These are phyloP conservation scores for Corythucha ciliata DNA, from an alignment of 2,888 invertebrate genomes.

Conservation along the genomic window DNA sequence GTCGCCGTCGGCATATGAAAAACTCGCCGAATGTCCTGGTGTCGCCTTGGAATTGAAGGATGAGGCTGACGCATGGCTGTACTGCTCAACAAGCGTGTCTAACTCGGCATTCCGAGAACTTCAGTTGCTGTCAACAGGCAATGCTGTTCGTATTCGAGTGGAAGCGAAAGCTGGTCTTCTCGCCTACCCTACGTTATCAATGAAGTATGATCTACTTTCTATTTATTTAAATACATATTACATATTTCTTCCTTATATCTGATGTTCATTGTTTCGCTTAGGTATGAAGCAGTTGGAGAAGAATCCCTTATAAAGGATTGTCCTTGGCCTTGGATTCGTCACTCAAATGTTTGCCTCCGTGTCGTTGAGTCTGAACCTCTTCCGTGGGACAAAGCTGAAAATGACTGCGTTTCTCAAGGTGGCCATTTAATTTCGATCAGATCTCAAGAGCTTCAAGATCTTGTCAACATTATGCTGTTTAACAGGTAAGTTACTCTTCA, in stretches of 20 bases:
- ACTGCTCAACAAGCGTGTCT: constrained; percentile 45
- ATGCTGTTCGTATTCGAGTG: constrained; percentile 42
- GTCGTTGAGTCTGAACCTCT: constrained; percentile 50
- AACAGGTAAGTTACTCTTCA: constrained; percentile 52
- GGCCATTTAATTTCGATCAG: constrained; percentile 61
- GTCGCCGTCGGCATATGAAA: constrained; percentile 5
- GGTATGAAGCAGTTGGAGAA: constrained; percentile 47
- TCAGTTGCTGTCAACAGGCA: constrained; percentile 51
- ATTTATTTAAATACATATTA: too few relatives aligned
- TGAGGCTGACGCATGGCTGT: constrained; percentile 50
- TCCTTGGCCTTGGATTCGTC: constrained; percentile 52
- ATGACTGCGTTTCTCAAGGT: constrained; percentile 51
- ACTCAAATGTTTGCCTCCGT: constrained; percentile 57
- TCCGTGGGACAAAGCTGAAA: constrained; percentile 59
- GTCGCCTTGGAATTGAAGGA: constrained; percentile 51
- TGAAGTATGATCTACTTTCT: constrained; percentile 17
- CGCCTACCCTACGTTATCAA: constrained; percentile 34
- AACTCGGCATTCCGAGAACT: constrained; percentile 42
- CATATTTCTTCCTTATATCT: background rate
- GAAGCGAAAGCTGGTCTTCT: constrained; percentile 16
- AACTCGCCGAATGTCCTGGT: constrained; percentile 44
- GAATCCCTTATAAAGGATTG: constrained; percentile 55
- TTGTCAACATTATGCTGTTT: constrained; percentile 54
- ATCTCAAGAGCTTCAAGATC: constrained; percentile 53
- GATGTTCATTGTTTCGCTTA: constrained; percentile 1